Conservation (phyloP, 92 coral and sea anemone genomes). For the Bergia puertoricense region DNA sequence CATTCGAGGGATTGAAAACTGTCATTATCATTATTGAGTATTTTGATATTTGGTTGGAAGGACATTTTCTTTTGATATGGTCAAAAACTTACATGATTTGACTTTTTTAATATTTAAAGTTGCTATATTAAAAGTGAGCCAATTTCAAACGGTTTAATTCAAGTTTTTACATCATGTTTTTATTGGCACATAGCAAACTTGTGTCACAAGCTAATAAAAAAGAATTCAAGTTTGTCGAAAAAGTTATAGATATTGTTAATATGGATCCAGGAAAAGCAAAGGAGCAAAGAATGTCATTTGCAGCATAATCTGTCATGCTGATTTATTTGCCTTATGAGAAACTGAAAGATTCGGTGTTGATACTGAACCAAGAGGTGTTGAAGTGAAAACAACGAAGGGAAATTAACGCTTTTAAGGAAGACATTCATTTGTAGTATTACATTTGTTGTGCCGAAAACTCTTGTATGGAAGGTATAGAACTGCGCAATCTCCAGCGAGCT, state of each 20-base stretch:
- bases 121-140: too few species aligned
- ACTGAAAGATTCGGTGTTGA: neutral
- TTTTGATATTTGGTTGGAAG: neutral
- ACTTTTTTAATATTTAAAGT: too few species aligned
- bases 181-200: too few species aligned
- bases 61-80: neutral
- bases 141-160: too few species aligned
- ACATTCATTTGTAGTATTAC: neutral
- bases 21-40: neutral
- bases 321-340: neutral
- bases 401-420: conserved; percentile 14
- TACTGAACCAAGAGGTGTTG: neutral
- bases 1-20: neutral
- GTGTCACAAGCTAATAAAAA: too few species aligned
- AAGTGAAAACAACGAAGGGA: neutral
- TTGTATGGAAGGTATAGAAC: neutral
- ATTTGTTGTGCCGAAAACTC: neutral
- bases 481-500: too few species aligned
- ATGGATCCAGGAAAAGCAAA: too few species aligned
- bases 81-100: neutral
- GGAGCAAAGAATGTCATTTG: too few species aligned
- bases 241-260: too few species aligned
- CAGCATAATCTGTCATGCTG: too few species aligned
- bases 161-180: too few species aligned
- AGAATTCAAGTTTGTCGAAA: too few species aligned